Conservation (phyloP, 64 coral and sea anemone genomes). For the Porites australiensis region DNA sequence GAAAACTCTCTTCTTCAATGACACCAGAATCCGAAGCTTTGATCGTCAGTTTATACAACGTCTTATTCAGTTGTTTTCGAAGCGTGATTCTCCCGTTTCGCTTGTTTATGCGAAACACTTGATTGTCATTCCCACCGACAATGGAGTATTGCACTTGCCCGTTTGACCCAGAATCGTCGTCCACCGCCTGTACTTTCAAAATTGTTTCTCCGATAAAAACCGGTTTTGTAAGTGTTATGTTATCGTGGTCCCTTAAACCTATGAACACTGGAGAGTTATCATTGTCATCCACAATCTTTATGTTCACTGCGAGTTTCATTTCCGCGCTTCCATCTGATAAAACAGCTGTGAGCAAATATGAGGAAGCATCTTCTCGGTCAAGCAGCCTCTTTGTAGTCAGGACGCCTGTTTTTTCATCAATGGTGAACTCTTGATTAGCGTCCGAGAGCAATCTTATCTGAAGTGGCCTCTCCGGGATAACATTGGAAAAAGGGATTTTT, state of each 20-base stretch:
- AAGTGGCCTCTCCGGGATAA: slow-evolving; percentile 54
- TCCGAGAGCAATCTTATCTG: slow-evolving; percentile 15
- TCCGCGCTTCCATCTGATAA: slow-evolving; percentile 65
- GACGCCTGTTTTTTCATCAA: slow-evolving; percentile 65
- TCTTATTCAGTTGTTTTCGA: slow-evolving; percentile 45
- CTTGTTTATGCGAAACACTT: slow-evolving; percentile 67
- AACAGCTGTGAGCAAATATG: slow-evolving; percentile 48
- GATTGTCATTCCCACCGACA: slow-evolving; percentile 64
- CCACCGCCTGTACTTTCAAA: slow-evolving; percentile 61
- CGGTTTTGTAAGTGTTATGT: slow-evolving; percentile 61
- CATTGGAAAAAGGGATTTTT: slow-evolving; percentile 35
- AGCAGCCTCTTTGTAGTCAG: slow-evolving; percentile 59
- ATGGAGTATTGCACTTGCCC: slow-evolving; percentile 73
- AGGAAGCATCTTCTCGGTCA: slow-evolving; percentile 68
- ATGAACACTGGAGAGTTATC: slow-evolving; percentile 90
- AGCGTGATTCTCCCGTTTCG: slow-evolving; percentile 69
- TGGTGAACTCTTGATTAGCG: slow-evolving; percentile 12
- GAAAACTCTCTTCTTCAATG: slow-evolving; percentile 21
- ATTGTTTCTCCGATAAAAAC: slow-evolving; percentile 73
- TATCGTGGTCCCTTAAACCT: slow-evolving; percentile 56
- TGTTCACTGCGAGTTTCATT: slow-evolving; percentile 19
- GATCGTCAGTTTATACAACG: slow-evolving; percentile 68
- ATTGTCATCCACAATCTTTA: slow-evolving; percentile 73
- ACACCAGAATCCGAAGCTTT: slow-evolving; percentile 80
- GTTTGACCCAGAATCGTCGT: slow-evolving; percentile 75